Conservation (phyloP, 2,113 vertebrate genomes). For the Desmodus rotundus region DNA sequence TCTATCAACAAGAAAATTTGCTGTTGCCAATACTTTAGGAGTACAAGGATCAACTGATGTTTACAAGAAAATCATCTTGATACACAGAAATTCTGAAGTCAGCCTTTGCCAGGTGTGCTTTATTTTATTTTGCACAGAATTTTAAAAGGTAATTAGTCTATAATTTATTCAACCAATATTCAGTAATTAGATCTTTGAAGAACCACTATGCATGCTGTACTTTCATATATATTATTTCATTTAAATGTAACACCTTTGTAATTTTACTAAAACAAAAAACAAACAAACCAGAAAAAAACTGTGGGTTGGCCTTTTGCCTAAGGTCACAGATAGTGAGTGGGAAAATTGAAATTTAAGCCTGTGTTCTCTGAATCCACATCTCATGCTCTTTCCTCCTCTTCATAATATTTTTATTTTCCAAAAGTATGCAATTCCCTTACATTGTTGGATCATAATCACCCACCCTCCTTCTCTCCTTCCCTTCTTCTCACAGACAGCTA, state of each 20-base stretch:
- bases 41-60: slow-evolving; percentile 32
- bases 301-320: background rate
- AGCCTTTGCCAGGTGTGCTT: background rate
- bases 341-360: background rate
- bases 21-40: background rate
- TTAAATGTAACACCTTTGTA: background rate
- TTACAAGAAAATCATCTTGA: slow-evolving; percentile 25
- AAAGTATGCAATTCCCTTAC: background rate
- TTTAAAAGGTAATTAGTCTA: background rate
- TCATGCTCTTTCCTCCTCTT: background rate
- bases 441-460: background rate
- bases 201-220: background rate
- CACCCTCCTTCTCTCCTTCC: background rate
- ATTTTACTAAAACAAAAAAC: background rate
- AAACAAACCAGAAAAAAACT: background rate
- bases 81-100: background rate
- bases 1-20: background rate
- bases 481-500: background rate
- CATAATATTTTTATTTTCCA: background rate
- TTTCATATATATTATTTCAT: background rate
- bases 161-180: background rate
- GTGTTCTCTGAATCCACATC: background rate
- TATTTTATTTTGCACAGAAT: slow-evolving; percentile 24
- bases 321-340: background rate
- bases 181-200: background rate